Base-by-base conservation (phyloP, 2,797 vertebrate genomes). In the Enteromius argenteus region DNA sequence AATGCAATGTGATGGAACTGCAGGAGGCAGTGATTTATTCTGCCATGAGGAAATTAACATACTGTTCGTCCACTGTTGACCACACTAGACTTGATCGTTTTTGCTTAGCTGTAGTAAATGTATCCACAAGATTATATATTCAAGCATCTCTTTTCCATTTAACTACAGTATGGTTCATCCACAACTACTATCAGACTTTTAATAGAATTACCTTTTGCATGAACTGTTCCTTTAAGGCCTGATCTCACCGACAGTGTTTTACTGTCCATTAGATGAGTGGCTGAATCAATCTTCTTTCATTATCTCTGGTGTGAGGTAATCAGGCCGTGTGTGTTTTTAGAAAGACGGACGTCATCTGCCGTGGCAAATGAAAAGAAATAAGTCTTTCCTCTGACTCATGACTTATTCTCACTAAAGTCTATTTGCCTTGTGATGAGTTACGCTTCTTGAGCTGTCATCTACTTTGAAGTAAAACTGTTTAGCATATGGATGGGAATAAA, bases 21-120 rank as follows among this genome's bases (percentile, higher is more conserved):
- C 83, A 86, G 79, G 66, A 79, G 88, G 86, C 88, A 84, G 35
- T 86, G 89, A 91, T 85, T 85, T 84, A 90, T 90, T 85, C 83
- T 75, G 79, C 76, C 32, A 46, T 21, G 84, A 68, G 74, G 56
- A 79, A 78, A 90, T 88, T 83, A 89, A 86, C 84, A 86, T 85
- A 80, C 64, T 39, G 51, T 69, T 88, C 79, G 76, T 60, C 77
- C 60, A 58, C 79, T 72, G 30, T 17, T 68, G 62, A 68, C 85
- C 35, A 35, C 2, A 5, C 46, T 15, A 37, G 46, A 32, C 62
- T 67, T 67, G 64, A 30, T 37, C 37, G 49, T 37, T 56, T 60
- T n/a, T 37, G 21, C 6, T 39, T 37, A 39, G 21, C 73, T 37
- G 72, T 75, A 53, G 32, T 39, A 58, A 17, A 58, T 37, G 21